These are phyloP conservation scores for Chunga burmeisteri DNA, from an alignment of 2,113 vertebrate species.

Conservation along the genomic window DNA sequence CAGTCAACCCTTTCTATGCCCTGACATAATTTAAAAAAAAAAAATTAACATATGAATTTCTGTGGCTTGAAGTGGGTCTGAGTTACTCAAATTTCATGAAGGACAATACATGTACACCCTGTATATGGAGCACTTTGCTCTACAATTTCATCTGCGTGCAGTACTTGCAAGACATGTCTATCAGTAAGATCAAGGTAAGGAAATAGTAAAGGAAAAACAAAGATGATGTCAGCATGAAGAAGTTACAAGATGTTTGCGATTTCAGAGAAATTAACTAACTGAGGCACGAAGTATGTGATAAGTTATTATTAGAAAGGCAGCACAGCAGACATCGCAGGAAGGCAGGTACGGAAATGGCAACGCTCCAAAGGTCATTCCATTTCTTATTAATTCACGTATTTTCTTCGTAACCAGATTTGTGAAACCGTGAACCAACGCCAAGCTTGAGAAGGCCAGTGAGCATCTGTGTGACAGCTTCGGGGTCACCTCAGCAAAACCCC, in stretches of 20 bases:
- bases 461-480: neutral
- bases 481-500: neutral
- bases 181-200: neutral
- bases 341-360: neutral
- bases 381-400: neutral
- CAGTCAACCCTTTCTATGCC: neutral
- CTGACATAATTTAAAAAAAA: neutral
- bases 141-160: neutral
- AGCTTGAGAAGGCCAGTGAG: neutral
- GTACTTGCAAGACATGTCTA: neutral
- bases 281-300: neutral
- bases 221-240: neutral
- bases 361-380: neutral
- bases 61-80: neutral
- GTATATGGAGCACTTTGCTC: neutral
- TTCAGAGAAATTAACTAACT: neutral
- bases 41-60: neutral
- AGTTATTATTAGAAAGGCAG: neutral
- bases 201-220: neutral
- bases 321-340: neutral
- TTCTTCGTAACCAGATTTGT: neutral
- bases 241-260: neutral
- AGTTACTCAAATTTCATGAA: neutral
- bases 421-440: neutral
- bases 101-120: accelerated